These are phyloP conservation scores for Argyra leucocephala DNA, from an alignment of 2,888 invertebrate species.

Conservation along the genomic window DNA sequence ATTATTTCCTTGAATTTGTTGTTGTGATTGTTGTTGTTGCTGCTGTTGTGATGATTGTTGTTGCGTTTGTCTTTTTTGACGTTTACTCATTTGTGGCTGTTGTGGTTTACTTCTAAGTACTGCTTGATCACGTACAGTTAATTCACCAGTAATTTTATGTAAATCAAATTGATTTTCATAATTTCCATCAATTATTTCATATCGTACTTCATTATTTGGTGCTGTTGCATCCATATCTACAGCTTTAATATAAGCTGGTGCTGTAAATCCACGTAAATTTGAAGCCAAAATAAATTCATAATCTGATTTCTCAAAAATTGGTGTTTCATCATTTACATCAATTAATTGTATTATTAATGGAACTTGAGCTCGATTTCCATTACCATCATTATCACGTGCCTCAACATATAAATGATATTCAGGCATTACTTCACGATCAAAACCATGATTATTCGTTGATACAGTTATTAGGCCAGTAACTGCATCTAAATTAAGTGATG, in stretches of 20 bases:
- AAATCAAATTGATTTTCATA: constrained; percentile 64
- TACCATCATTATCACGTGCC: constrained; percentile 78
- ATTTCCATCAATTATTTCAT: constrained; percentile 71
- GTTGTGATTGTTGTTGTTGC: constrained; percentile 42
- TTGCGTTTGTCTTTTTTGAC: constrained; percentile 20
- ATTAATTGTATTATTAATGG: constrained; percentile 65
- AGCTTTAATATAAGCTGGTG: constrained; percentile 71
- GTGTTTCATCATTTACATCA: constrained; percentile 78
- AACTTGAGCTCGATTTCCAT: constrained; percentile 63
- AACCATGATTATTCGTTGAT: constrained; percentile 60
- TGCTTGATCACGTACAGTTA: constrained; percentile 50
- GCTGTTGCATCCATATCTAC: constrained; percentile 71
- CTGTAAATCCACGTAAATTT: constrained; percentile 64
- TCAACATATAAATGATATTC: constrained; percentile 71
- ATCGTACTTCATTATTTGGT: constrained; percentile 77
- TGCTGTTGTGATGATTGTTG: constrained; percentile 19
- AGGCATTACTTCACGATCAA: constrained; percentile 74
- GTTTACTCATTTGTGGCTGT: constrained; percentile 21
- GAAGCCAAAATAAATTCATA: constrained; percentile 74
- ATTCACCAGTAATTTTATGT: constrained; percentile 67
- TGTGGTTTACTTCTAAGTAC: constrained; percentile 30
- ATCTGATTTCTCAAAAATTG: constrained; percentile 65
- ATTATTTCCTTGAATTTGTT: constrained; percentile 38
- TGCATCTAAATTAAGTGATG: constrained; percentile 67
- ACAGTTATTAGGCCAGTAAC: constrained; percentile 72